Percentiles rank a stretch among this genome's conserved stretches.
Evolutionary conservation across 2,113 vertebrate species (phyloP).

Genomic region (Epinephelus fuscoguttatus): DNA sequence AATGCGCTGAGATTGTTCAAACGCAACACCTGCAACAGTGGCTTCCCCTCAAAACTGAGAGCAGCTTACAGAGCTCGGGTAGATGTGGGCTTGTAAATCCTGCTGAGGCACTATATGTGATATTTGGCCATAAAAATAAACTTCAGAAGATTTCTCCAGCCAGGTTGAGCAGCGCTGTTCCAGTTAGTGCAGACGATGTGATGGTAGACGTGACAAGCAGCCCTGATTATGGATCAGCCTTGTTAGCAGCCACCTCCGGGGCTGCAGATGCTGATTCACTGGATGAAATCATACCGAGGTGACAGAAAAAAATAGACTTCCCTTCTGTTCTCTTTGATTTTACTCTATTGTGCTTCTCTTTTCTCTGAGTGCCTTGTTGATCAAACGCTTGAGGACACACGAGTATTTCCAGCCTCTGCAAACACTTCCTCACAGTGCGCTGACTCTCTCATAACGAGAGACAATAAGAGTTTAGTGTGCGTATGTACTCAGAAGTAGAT

Average conservation of each 20-base stretch:
- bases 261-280: constrained; percentile 50
- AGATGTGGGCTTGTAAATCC: constrained; percentile 12
- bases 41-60: neutral
- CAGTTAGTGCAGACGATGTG: constrained; percentile 34
- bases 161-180: constrained; percentile 8
- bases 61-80: neutral
- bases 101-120: neutral
- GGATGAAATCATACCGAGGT: constrained; percentile 34
- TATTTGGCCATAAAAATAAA: constrained; percentile 29
- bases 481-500: neutral
- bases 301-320: constrained; percentile 35
- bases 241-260: constrained; percentile 50
- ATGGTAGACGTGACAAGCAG: constrained; percentile 48
- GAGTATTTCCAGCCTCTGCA: constrained; percentile 26
- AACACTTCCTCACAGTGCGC: neutral
- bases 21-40: neutral
- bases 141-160: constrained; percentile 15
- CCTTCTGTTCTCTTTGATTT: constrained; percentile 39
- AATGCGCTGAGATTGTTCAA: constrained; percentile 18
- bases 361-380: constrained; percentile 27
- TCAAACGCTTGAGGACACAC: constrained; percentile 32
- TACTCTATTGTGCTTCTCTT: neutral
- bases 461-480: neutral
- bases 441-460: neutral
- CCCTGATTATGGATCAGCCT: constrained; percentile 57